Evolutionary conservation across 2,797 vertebrate species (phyloP).

Genomic region (Tolypeutes matacus): DNA sequence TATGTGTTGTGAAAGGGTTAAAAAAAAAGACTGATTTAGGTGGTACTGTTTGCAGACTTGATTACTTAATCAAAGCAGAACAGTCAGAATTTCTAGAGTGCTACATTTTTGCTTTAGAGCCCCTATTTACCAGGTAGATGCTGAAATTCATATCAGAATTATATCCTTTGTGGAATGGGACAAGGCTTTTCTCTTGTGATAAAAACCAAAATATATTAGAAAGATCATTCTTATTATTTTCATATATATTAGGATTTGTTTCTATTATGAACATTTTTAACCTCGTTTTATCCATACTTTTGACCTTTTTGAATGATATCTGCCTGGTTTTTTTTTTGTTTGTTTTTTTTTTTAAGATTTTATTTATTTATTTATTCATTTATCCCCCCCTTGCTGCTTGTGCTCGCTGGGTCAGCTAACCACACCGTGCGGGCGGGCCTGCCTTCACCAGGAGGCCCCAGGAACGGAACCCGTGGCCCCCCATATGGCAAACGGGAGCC

Average conservation of each 20-base stretch:
- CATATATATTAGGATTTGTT: conserved; percentile 12
- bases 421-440: too few relatives aligned
- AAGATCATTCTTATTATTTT: not conserved
- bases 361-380: too few relatives aligned
- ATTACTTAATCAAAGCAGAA: conserved; percentile 2
- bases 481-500: too few relatives aligned
- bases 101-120: not conserved
- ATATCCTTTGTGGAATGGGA: conserved; percentile 26
- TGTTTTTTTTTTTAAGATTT: too few relatives aligned
- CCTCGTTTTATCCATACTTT: not conserved
- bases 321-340: conserved; percentile 49
- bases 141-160: conserved; percentile 18
- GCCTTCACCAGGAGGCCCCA: too few relatives aligned
- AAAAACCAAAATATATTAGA: conserved; percentile 43
- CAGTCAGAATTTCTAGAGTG: not conserved
- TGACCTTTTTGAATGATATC: not conserved
- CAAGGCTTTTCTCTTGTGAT: not conserved
- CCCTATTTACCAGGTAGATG: not conserved
- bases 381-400: too few relatives aligned
- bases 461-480: too few relatives aligned
- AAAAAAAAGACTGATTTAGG: not conserved
- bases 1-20: not conserved
- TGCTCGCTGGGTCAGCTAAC: too few relatives aligned
- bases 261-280: conserved; percentile 38
- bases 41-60: not conserved